phyloP scores from a whole-genome alignment of 2,888 invertebrate genomes.

The Platycheirus albimanus region DNA sequence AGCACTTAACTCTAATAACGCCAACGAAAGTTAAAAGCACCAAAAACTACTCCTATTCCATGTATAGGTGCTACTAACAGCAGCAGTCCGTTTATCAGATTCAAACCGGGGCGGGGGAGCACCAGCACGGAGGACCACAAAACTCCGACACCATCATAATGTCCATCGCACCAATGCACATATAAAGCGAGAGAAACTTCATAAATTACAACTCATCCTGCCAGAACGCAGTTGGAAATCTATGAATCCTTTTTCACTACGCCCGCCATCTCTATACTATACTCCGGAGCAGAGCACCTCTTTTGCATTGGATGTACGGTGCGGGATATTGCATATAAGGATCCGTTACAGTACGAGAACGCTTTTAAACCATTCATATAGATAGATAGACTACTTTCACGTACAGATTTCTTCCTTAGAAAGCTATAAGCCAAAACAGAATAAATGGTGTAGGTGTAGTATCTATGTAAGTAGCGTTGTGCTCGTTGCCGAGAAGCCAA shows the following conservation, averaged over 20 bases:
- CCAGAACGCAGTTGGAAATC: constrained; percentile 29
- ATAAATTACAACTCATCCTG: constrained; percentile 63
- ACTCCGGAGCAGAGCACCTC: neutral
- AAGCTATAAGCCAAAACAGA: constrained; percentile 32
- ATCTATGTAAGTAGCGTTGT: too few relatives aligned
- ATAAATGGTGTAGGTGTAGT: constrained; percentile 51
- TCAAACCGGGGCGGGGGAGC: constrained; percentile 10
- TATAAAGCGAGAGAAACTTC: constrained; percentile 50
- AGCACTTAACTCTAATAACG: constrained; percentile 52
- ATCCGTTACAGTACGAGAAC: constrained; percentile 27
- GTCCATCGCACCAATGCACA: constrained; percentile 42
- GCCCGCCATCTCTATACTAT: too few relatives aligned
- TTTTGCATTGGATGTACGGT: constrained; percentile 36
- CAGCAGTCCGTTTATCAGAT: constrained; percentile 49
- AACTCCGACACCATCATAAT: constrained; percentile 51
- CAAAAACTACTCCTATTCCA: constrained; percentile 39
- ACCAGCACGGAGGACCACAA: constrained; percentile 34
- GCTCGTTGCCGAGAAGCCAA: constrained; percentile 43
- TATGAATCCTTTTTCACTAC: constrained; percentile 35
- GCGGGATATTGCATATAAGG: neutral
- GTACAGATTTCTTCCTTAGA: constrained; percentile 8
- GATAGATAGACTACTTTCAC: neutral
- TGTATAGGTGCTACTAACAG: constrained; percentile 11
- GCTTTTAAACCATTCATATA: neutral
- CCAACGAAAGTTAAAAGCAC: constrained; percentile 8